Base-by-base conservation (phyloP, 2,797 vertebrate genomes). In the Danio kyathit region DNA sequence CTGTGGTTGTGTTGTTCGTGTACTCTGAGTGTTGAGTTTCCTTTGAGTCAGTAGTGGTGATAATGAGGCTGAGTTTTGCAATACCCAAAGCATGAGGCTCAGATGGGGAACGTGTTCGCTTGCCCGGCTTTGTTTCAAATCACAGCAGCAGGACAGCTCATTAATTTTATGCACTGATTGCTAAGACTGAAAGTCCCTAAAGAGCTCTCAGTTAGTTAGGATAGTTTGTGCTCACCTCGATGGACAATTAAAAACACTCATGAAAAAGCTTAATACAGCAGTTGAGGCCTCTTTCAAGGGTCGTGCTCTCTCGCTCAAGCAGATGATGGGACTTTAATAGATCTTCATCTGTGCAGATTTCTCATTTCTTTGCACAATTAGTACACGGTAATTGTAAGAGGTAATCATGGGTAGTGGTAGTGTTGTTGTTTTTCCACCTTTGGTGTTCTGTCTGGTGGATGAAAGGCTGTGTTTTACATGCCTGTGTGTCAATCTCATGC, bases 381-480 rank as follows among this genome's bases (percentile, higher is more conserved):
- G 38, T 44, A n/a, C 17, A 46, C 5, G 0, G 14, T 46, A 65
- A 56, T 73, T 5, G 3, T 56, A 67, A 56, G 43, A 57, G 7
- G 57, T 73, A 51, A 67, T 67, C 65, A 46, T 6, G 54, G 19
- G 43, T 72, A 64, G 59, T 41, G 52, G 79, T 66, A 69, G 65
- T 66, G 56, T 79, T 52, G 57, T 76, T 75, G n/a, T 73, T 82
- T 83, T 84, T 29, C 73, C 80, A 73, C 69, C 8, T 40, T 12
- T 65, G 38, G 43, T 49, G 84, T 88, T 74, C 88, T 90, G 88
- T 89, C 87, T 49, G 13, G 48, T 1, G 74, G 86, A 90, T 91
- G 88, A 90, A 91, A 92, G 90, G 48, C 73, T 14, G 41, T 57
- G 40, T 69, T 70, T 81, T 82, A 56, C 59, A 40, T 83, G 71